Evolutionary conservation across 2,797 vertebrate genomes (phyloP).

Genomic region (Poeciliopsis presidionis): DNA sequence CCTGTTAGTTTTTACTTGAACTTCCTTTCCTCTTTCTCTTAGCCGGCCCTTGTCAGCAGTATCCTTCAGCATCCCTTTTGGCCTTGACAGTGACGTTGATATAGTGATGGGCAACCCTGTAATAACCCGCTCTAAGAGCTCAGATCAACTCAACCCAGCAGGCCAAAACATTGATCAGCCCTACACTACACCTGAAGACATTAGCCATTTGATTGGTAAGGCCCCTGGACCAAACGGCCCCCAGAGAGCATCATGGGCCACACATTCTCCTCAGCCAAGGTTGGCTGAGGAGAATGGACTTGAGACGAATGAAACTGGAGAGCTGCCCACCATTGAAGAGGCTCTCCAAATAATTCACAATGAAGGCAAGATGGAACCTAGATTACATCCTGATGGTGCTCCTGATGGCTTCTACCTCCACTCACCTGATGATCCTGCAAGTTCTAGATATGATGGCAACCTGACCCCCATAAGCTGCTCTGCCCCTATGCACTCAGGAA

Average conservation of each 20-base stretch:
- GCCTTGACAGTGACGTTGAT: slow-evolving; percentile 94
- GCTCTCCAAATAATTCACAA: slow-evolving; percentile 94
- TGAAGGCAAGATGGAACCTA: slow-evolving; percentile 87
- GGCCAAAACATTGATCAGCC: slow-evolving; percentile 63
- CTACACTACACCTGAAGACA: slow-evolving; percentile 73
- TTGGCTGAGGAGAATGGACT: slow-evolving; percentile 81
- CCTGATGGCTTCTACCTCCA: slow-evolving; percentile 93
- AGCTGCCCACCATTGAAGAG: slow-evolving; percentile 93
- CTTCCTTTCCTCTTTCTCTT: slow-evolving; percentile 5
- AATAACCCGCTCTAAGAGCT: slow-evolving; percentile 89
- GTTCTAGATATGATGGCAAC: slow-evolving; percentile 61
- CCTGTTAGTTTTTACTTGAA: slow-evolving; percentile 44
- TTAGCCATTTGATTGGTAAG: slow-evolving; percentile 67
- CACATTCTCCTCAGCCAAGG: slow-evolving; percentile 62
- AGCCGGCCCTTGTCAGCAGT: slow-evolving; percentile 88
- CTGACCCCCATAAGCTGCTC: slow-evolving; percentile 73
- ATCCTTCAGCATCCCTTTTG: slow-evolving; percentile 96
- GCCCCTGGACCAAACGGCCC: slow-evolving; percentile 68
- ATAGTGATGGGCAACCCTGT: slow-evolving; percentile 93
- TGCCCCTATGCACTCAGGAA: slow-evolving; percentile 78
- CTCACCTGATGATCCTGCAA: slow-evolving; percentile 83
- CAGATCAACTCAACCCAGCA: slow-evolving; percentile 85
- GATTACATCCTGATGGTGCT: slow-evolving; percentile 90
- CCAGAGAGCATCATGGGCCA: slow-evolving; percentile 81
- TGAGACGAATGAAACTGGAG: slow-evolving; percentile 72